Conservation (phyloP, 53 echinoderm and acorn worm genomes). For the Patiria pectinifera region DNA sequence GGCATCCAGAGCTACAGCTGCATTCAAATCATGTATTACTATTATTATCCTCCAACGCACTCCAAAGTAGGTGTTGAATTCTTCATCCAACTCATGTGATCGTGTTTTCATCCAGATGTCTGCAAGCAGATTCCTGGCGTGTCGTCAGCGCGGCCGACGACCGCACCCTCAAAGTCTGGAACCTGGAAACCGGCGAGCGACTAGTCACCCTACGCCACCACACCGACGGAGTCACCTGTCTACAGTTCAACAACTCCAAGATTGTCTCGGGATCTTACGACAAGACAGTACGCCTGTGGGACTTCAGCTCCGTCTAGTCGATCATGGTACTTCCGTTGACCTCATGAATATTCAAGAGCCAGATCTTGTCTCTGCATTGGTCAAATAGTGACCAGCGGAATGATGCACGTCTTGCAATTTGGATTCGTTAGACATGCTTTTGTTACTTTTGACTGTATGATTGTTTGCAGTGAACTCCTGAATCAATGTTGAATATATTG, state of each 20-base stretch:
- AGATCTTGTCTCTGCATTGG: background rate
- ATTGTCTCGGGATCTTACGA: conserved; percentile 98
- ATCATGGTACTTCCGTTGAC: background rate
- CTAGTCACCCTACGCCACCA: conserved; percentile 93
- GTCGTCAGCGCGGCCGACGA: conserved; percentile 97
- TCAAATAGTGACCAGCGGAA: background rate
- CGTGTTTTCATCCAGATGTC: conserved; percentile 70
- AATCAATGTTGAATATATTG: background rate
- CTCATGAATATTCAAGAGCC: background rate
- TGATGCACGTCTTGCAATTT: too few species aligned
- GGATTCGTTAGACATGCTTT: too few species aligned
- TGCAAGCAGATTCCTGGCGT: conserved; percentile 95
- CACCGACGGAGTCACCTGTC: conserved; percentile 95
- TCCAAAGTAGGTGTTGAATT: too few species aligned
- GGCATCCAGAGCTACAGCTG: too few species aligned
- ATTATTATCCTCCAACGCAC: too few species aligned
- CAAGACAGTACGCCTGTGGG: conserved; percentile 97
- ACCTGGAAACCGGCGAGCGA: conserved; percentile 94
- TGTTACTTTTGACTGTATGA: too few species aligned
- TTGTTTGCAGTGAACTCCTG: too few species aligned
- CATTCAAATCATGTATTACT: too few species aligned
- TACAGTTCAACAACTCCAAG: conserved; percentile 97
- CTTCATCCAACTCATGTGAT: background rate
- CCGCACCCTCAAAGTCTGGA: conserved; percentile 98
- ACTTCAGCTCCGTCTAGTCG: conserved; percentile 84